Evolutionary conservation across 2,888 invertebrate genomes (phyloP).

Genomic region (Oxyscelio sp.): DNA sequence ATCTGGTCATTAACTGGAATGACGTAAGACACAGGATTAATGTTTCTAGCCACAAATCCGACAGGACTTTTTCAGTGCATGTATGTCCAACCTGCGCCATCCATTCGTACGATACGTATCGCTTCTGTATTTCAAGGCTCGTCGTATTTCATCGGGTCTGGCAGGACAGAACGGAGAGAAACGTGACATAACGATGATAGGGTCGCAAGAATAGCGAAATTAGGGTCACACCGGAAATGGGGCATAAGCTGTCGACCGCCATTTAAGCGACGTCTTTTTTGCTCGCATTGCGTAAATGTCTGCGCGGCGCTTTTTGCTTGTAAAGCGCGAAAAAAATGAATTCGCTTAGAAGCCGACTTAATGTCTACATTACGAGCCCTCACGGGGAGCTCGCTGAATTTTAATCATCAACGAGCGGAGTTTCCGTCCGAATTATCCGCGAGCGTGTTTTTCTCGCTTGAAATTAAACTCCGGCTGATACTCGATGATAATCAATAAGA

Average conservation of each 20-base stretch:
- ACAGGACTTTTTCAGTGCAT: background rate
- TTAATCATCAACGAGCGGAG: no score
- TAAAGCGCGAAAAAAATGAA: slow-evolving; percentile 13
- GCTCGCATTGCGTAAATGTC: slow-evolving; percentile 34
- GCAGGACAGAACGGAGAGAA: slow-evolving; percentile 26
- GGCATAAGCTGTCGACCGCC: slow-evolving; percentile 27
- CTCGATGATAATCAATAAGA: slow-evolving; percentile 49
- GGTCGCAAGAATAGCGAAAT: slow-evolving; percentile 53
- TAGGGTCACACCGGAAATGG: slow-evolving; percentile 64
- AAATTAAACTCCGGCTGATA: background rate
- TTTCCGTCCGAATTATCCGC: no score
- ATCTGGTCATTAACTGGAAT: no score
- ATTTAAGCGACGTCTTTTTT: slow-evolving; percentile 38
- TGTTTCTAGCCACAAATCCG: no score
- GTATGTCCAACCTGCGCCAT: slow-evolving; percentile 3
- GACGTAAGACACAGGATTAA: no score
- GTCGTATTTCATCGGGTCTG: slow-evolving; percentile 31
- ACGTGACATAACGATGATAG: slow-evolving; percentile 40
- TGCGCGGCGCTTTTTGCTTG: slow-evolving; percentile 5
- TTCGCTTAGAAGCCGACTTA: background rate
- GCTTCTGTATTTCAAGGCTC: slow-evolving; percentile 15
- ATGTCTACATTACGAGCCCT: no score
- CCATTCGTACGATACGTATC: slow-evolving; percentile 9
- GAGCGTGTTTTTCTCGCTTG: background rate
- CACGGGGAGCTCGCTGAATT: background rate